Base-by-base conservation (phyloP, 2,888 invertebrate genomes). In the Eupeodes luniger region DNA sequence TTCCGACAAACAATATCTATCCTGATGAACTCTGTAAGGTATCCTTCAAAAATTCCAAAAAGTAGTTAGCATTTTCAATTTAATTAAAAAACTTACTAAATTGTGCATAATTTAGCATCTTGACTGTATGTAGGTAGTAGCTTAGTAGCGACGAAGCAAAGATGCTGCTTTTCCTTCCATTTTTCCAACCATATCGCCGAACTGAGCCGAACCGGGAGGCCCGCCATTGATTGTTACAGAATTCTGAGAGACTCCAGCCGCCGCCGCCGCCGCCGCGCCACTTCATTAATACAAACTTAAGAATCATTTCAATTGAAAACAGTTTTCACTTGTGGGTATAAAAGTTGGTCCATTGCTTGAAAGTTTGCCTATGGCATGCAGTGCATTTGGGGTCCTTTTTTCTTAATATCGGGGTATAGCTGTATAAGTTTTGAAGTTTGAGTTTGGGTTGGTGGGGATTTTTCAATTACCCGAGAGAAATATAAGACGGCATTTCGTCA, bases 31-130 rank as follows among this genome's bases (percentile, higher is more conserved):
- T 40, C 16, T 55, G 55, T 36, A 40, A 53, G 19, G 16, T 34
- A 69, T 6, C 69, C 36, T 51, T 69, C 53, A 59, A 11, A 16
- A 55, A 70, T 70, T 70, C 57, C 72, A 19, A 59, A 55, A 64
- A 72, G 78, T 67, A 85, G 72, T 81, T 85, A 55, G 27, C 72
- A 62, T 76, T 86, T 79, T 53, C 69, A 69, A 83, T 80, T 82
- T 83, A 86, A 76, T 86, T 79, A 83, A 86, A 86, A 83, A 86
- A 86, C 86, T 83, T 86, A 66, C 57, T 59, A 79, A 83, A 82
- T 78, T 83, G 79, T 79, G 86, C 79, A 86, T 86, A 86, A 82
- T 83, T 79, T 79, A 86, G 79, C 79, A 77, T 19, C 44, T 72
- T 75, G 69, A 12, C 55, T 57, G 51, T 69, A 53, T 77, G 36